phyloP scores from a whole-genome alignment of 2,797 vertebrate genomes.

The Agapornis canus region DNA sequence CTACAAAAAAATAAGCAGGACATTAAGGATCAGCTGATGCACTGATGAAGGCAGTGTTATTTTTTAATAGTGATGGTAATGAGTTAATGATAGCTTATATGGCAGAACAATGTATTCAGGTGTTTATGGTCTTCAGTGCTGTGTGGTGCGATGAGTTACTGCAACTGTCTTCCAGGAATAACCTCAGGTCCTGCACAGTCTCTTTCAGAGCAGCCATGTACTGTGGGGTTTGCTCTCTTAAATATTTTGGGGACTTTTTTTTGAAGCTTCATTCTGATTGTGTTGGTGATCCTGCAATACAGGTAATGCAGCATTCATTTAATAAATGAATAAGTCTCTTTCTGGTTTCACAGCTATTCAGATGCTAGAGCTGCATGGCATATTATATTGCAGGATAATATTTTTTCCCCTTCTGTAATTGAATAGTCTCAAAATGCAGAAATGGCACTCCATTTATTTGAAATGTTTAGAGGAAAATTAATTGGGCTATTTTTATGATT shows the following conservation, averaged over 20 bases:
- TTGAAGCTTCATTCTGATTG: background rate
- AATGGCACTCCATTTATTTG: constrained; percentile 26
- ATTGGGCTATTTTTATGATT: constrained; percentile 35
- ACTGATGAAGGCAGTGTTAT: background rate
- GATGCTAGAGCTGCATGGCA: background rate
- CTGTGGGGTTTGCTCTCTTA: background rate
- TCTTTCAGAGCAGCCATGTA: background rate
- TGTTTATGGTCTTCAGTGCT: background rate
- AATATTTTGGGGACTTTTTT: background rate
- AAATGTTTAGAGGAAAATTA: constrained; percentile 52
- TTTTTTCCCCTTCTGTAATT: background rate
- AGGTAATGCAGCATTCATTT: background rate
- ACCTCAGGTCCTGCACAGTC: background rate
- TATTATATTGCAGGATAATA: background rate
- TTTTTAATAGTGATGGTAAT: background rate
- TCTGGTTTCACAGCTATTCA: background rate
- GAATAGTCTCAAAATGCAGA: constrained; percentile 35
- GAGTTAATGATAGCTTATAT: background rate
- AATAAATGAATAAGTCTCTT: background rate
- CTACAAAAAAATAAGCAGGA: background rate
- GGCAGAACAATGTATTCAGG: background rate
- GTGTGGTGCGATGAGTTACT: background rate
- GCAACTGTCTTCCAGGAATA: background rate
- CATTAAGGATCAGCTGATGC: background rate
- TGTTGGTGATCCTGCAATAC: background rate